A percentile compares a stretch with the other conserved stretches of the same genome.
These are phyloP conservation scores for Scaptomyza cyrtandrae DNA, from an alignment of 2,888 invertebrate species.

Conservation along the genomic window DNA sequence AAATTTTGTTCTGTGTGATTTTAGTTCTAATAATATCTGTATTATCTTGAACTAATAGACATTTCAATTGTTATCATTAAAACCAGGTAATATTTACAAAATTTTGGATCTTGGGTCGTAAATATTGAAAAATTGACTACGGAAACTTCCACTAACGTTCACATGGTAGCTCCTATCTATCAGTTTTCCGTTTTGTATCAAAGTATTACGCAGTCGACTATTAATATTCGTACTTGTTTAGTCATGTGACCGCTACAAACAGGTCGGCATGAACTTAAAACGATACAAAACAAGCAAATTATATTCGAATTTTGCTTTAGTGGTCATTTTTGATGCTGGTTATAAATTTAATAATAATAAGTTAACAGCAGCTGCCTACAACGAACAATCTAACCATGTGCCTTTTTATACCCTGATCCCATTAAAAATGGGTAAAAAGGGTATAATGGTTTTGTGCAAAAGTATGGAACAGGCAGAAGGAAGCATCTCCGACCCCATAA, in stretches of 20 bases:
- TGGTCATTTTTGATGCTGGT: neutral
- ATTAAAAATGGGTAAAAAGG: too few species aligned
- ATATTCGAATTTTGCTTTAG: neutral
- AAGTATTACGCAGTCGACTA: neutral
- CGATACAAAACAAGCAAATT: neutral
- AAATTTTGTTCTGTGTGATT: neutral
- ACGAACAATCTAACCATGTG: neutral
- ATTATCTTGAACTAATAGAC: neutral
- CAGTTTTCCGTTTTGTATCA: neutral
- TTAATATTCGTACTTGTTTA: neutral
- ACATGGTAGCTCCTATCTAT: neutral
- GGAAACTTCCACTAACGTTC: too few species aligned
- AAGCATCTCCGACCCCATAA: too few species aligned
- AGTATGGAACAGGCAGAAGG: too few species aligned
- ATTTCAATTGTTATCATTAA: neutral
- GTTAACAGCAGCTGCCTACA: neutral
- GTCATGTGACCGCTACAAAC: constrained; percentile 8
- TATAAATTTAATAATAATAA: neutral
- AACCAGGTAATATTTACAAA: neutral
- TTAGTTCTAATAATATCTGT: neutral
- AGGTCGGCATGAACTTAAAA: neutral
- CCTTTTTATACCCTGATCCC: too few species aligned
- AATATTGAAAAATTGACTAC: neutral
- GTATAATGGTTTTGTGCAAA: too few species aligned
- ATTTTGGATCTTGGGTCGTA: neutral